Evolutionary conservation across 2,888 invertebrate genomes (phyloP), one percentile per base, ranked within the genome.

Genomic region (Drosophila atripex): DNA sequence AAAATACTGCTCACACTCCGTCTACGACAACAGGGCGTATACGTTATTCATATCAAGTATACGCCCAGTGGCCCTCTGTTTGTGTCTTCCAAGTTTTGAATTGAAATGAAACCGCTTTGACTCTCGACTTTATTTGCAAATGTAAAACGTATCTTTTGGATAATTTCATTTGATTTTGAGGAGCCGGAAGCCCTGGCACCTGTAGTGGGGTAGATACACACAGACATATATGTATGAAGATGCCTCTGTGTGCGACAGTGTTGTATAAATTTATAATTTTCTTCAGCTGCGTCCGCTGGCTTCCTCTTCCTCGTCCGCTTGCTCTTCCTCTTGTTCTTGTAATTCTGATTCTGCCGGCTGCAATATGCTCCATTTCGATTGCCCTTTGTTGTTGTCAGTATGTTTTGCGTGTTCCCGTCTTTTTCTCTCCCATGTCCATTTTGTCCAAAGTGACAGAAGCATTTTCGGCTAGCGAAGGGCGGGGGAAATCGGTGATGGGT

Each of bases 211-310:
- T 46, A 52, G 41, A 23, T 21, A 28, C 38, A 56, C 47, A 23
- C 23, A 50, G 18, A 50, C 12, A 45, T 46, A 28, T 57, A 46
- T 28, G 28, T 57, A 57, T 28, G 28, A 46, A 57, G 46, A 38
- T 59, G 18, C 18, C 35, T 38, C 16, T 65, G 39, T 65, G 59
- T 28, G 46, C 38, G 54, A 50, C 64, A 39, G 60, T 63, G 71
- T 56, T 70, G 79, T 73, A 73, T 78, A 73, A 77, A 85, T 80
- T 77, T 79, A 75, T 75, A 82, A 77, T 79, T 66, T 75, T 82
- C 73, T 76, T 68, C 71, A 78, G 56, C 69, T 80, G 74, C 54
- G 43, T 18, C 57, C 54, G 57, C 53, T 75, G 76, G 66, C 74
- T 54, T 54, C 64, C 64, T 58, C 43, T 54, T 7, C 66, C 28